Evolutionary conservation across 2,797 vertebrate species (phyloP).

Genomic region (Anguilla obscura): DNA sequence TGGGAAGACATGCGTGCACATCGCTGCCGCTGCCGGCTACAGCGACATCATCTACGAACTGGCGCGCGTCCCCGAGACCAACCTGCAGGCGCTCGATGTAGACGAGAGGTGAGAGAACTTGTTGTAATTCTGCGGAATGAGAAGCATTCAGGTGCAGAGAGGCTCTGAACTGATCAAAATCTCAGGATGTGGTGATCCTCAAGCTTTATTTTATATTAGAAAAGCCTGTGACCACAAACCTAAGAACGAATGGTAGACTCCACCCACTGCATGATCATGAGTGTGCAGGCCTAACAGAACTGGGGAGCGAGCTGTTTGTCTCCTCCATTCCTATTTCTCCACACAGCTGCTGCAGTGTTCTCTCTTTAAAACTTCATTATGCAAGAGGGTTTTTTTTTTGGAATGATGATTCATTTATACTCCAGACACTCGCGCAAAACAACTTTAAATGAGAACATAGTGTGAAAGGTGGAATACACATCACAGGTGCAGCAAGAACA

Average conservation of each 20-base stretch:
- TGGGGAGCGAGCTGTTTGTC: not conserved
- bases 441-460: not conserved
- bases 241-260: not conserved
- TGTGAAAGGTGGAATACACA: not conserved
- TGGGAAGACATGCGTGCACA: slow-evolving; percentile 83
- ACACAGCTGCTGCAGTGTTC: not conserved
- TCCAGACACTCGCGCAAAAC: not conserved
- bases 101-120: slow-evolving; percentile 77
- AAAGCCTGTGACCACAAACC: not conserved
- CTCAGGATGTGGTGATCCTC: not conserved
- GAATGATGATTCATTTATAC: not conserved
- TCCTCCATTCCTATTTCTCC: not conserved
- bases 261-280: not conserved
- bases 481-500: not conserved
- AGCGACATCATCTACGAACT: slow-evolving; percentile 82
- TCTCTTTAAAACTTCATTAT: not conserved
- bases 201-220: not conserved
- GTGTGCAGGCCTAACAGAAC: too few species aligned
- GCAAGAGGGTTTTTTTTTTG: not conserved
- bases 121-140: not conserved
- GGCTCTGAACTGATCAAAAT: not conserved
- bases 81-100: slow-evolving; percentile 83
- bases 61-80: slow-evolving; percentile 79
- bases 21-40: slow-evolving; percentile 82
- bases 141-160: not conserved